A percentile compares a stretch with the other conserved stretches of the same genome.
These are phyloP conservation scores for Pseudococcus jackbeardsleyi DNA, from an alignment of 2,888 invertebrate species.

Conservation along the genomic window DNA sequence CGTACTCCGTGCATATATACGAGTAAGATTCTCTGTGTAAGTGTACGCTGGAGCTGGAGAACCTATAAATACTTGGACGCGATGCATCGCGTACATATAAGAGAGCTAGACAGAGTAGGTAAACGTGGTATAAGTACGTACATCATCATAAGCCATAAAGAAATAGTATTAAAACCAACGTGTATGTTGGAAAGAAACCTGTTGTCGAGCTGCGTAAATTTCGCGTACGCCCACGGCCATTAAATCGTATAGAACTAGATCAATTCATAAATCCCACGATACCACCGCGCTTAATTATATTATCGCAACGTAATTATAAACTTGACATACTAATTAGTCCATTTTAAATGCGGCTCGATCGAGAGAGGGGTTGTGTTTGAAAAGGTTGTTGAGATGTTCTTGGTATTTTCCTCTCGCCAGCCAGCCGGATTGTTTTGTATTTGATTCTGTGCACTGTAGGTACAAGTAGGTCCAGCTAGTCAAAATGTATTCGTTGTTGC, in stretches of 20 bases:
- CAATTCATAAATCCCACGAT: conserved; percentile 36
- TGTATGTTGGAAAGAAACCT: not conserved
- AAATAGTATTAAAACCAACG: not conserved
- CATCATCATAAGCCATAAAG: conserved; percentile 8
- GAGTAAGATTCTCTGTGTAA: not conserved
- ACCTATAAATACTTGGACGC: not conserved
- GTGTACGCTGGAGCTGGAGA: not conserved
- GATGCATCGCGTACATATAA: not conserved
- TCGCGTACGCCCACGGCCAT: conserved; percentile 19
- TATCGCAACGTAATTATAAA: conserved; percentile 32
- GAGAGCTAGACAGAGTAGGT: too few species aligned
- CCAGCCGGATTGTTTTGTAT: not conserved
- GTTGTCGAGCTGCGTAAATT: conserved; percentile 34
- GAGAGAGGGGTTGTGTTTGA: conserved; percentile 6
- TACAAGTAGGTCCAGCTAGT: too few species aligned
- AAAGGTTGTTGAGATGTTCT: conserved; percentile 12
- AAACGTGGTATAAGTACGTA: not conserved
- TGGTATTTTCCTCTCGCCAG: not conserved
- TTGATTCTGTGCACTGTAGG: not conserved
- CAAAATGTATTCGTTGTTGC: too few species aligned
- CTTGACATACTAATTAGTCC: conserved; percentile 36
- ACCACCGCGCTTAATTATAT: conserved; percentile 16
- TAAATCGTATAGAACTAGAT: conserved; percentile 32
- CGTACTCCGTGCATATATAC: too few species aligned
- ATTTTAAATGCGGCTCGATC: conserved; percentile 1